Base-by-base conservation (phyloP, 2,888 invertebrate species). In the Melikaiella ostensackeni region DNA sequence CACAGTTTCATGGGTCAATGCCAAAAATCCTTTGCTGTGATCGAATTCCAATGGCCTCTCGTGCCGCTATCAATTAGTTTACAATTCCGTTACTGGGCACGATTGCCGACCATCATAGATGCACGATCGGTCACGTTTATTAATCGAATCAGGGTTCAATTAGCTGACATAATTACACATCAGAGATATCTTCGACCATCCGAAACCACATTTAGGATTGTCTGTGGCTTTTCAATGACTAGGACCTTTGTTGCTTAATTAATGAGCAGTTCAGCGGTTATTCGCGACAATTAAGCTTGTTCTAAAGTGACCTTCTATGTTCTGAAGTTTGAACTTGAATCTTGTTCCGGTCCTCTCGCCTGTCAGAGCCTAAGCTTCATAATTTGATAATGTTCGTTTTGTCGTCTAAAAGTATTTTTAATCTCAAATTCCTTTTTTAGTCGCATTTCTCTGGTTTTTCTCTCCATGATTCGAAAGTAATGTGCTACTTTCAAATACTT, bases 121-220 rank as follows among this genome's bases (percentile, higher is more conserved):
- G 79, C 77, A 79, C 79, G 80, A 78, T 78, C 78, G 79, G 81
- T 82, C 84, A 79, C 83, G 85, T 84, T 87, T 88, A 88, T 88
- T 89, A 88, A 87, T 88, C 84, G 82, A 86, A 86, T 89, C 85
- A 83, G 81, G 84, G 84, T 85, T 87, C 88, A 86, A 88, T 89
- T 88, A 88, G 84, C 82, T 80, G 81, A 83, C 84, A 86, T 86
- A 88, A 88, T 86, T 85, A 82, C 79, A 81, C 83, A 85, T 84
- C 85, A 83, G 83, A 84, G 84, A 82, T 83, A 85, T 84, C 84
- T 84, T 83, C 82, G 80, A 63, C 74, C 61, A 75, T 78, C 75
- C 75, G 74, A 50, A 74, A 82, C 82, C 82, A 79, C 80, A 77
- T 79, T 61, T 62, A 76, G 84, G 80, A 86, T 85, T 84, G 84